A percentile compares a stretch with the other conserved stretches of the same genome.
phyloP scores from a whole-genome alignment of 1,140 invertebrate genomes.

The Nasonia vitripennis region DNA sequence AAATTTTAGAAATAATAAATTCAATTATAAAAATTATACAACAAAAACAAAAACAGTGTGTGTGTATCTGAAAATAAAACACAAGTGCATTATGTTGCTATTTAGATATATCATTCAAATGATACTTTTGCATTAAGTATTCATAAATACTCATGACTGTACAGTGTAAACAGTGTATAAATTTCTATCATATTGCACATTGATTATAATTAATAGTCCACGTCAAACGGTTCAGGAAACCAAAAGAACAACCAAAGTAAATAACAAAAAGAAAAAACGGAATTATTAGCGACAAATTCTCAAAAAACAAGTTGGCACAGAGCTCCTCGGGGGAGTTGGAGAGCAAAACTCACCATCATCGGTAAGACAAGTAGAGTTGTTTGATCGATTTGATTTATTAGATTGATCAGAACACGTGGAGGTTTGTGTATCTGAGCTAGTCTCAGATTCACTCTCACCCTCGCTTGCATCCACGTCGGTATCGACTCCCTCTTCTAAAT shows the following conservation, averaged over 20 bases:
- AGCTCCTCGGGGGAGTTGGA: constrained; percentile 27
- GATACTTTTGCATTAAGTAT: background rate
- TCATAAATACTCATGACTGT: constrained; percentile 7
- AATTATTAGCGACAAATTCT: constrained; percentile 68
- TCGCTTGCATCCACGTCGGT: constrained; percentile 73
- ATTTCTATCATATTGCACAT: constrained; percentile 20
- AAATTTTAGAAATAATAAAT: background rate
- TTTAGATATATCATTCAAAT: background rate
- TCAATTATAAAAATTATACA: background rate
- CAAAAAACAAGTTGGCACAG: constrained; percentile 53
- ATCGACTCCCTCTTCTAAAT: constrained; percentile 73
- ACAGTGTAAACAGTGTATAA: background rate
- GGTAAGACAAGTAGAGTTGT: constrained; percentile 72
- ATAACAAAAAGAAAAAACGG: constrained; percentile 56
- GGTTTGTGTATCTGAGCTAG: constrained; percentile 74
- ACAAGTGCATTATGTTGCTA: too few species aligned
- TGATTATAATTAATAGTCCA: constrained; percentile 60
- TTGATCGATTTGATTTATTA: constrained; percentile 71
- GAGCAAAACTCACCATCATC: constrained; percentile 71
- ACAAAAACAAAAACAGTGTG: background rate
- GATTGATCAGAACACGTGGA: constrained; percentile 72
- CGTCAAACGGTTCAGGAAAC: constrained; percentile 55
- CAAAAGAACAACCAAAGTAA: constrained; percentile 55
- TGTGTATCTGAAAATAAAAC: too few species aligned
- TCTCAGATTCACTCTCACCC: constrained; percentile 75